These are phyloP conservation scores for Nudaria mundana DNA, from an alignment of 2,888 invertebrate genomes.

Conservation along the genomic window DNA sequence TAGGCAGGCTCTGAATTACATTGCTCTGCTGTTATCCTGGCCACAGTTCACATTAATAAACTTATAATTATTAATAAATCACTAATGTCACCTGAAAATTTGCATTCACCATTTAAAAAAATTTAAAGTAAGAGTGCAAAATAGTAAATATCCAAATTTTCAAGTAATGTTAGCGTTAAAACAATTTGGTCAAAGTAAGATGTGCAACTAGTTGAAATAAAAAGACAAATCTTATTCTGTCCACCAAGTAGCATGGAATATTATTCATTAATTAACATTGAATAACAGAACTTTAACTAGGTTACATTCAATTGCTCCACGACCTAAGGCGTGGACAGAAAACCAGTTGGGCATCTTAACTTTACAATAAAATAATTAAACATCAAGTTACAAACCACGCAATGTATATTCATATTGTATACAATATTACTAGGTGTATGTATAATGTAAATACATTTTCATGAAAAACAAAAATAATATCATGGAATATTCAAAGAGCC, in stretches of 20 bases:
- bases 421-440: conserved; percentile 80
- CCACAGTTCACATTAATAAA: conserved; percentile 77
- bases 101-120: conserved; percentile 49
- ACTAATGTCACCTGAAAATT: conserved; percentile 67
- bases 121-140: conserved; percentile 51
- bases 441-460: conserved; percentile 81
- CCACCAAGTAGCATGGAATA: conserved; percentile 46
- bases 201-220: conserved; percentile 69
- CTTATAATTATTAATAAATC: conserved; percentile 70
- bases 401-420: conserved; percentile 78
- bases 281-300: conserved; percentile 40
- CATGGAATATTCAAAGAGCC: conserved; percentile 82
- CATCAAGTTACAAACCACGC: conserved; percentile 80
- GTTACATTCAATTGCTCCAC: conserved; percentile 61
- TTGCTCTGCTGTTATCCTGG: conserved; percentile 79
- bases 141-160: conserved; percentile 57
- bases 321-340: conserved; percentile 55
- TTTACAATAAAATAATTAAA: conserved; percentile 76
- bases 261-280: conserved; percentile 36
- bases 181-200: conserved; percentile 75
- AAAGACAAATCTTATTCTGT: conserved; percentile 56
- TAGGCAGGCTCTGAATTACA: conserved; percentile 79
- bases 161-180: conserved; percentile 66
- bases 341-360: conserved; percentile 75
- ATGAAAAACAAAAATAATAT: conserved; percentile 80